These are phyloP conservation scores for Mesoligia furuncula DNA, from an alignment of 2,888 invertebrate genomes.

Conservation along the genomic window DNA sequence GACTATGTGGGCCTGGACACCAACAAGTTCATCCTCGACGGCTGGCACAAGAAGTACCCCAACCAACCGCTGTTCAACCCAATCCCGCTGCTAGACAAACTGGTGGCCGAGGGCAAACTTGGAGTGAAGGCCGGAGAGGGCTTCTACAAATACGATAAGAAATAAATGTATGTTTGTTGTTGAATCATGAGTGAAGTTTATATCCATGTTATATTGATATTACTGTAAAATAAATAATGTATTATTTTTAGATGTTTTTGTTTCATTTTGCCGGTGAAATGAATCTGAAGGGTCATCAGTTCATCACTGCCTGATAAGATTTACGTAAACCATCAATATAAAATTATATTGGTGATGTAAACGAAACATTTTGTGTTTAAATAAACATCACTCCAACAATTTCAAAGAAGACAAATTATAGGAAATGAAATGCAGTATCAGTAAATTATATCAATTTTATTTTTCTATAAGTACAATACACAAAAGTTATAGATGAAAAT, in stretches of 20 bases:
- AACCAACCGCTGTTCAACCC: slow-evolving; percentile 70
- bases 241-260: slow-evolving; percentile 25
- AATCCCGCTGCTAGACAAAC: slow-evolving; percentile 90
- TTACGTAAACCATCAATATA: neutral
- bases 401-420: neutral
- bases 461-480: slow-evolving; percentile 57
- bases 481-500: slow-evolving; percentile 45
- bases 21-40: slow-evolving; percentile 93
- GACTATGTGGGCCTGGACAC: slow-evolving; percentile 97
- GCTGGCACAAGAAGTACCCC: slow-evolving; percentile 92
- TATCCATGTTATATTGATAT: slow-evolving; percentile 38
- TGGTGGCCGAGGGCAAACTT: slow-evolving; percentile 94
- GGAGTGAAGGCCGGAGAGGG: slow-evolving; percentile 96
- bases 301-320: neutral
- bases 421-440: slow-evolving; percentile 3
- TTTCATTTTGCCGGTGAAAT: slow-evolving; percentile 14
- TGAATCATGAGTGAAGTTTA: slow-evolving; percentile 51
- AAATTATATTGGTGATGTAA: neutral
- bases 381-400: neutral
- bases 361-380: neutral
- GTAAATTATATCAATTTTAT: slow-evolving; percentile 51
- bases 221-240: slow-evolving; percentile 36
- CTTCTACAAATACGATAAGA: slow-evolving; percentile 93
- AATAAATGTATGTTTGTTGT: slow-evolving; percentile 67
- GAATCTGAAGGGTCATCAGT: neutral